Evolutionary conservation across 2,113 vertebrate genomes (phyloP).

Genomic region (Paradisaea rubra): DNA sequence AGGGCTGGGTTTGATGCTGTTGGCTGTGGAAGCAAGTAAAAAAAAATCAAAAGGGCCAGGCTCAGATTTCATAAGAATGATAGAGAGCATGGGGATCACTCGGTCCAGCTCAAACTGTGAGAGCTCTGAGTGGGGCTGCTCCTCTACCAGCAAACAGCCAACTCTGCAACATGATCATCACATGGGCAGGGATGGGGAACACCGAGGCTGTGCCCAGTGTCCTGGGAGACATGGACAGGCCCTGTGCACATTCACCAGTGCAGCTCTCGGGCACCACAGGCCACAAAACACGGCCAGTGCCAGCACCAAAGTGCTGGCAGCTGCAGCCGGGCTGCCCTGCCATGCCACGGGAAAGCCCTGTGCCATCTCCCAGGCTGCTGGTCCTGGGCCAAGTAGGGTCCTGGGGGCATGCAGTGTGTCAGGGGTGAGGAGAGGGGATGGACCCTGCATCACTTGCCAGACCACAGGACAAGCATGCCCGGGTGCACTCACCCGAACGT

Average conservation of each 20-base stretch:
- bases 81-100: neutral
- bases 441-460: neutral
- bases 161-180: neutral
- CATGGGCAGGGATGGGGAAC: neutral
- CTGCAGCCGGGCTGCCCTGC: neutral
- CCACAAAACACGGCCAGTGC: fast-evolving
- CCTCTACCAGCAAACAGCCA: neutral
- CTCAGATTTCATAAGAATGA: neutral
- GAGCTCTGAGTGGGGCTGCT: neutral
- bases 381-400: neutral
- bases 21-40: neutral
- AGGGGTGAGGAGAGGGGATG: neutral
- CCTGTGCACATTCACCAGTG: fast-evolving
- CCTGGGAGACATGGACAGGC: neutral
- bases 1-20: neutral
- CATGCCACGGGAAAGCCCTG: neutral
- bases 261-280: neutral
- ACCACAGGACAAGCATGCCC: fast-evolving
- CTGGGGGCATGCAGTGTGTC: neutral
- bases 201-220: neutral
- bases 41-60: neutral
- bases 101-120: fast-evolving
- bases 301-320: neutral
- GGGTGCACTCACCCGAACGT: fast-evolving
- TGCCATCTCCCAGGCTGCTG: neutral